phyloP scores from a whole-genome alignment of 2,113 vertebrate genomes.

The Phyllostomus hastatus region DNA sequence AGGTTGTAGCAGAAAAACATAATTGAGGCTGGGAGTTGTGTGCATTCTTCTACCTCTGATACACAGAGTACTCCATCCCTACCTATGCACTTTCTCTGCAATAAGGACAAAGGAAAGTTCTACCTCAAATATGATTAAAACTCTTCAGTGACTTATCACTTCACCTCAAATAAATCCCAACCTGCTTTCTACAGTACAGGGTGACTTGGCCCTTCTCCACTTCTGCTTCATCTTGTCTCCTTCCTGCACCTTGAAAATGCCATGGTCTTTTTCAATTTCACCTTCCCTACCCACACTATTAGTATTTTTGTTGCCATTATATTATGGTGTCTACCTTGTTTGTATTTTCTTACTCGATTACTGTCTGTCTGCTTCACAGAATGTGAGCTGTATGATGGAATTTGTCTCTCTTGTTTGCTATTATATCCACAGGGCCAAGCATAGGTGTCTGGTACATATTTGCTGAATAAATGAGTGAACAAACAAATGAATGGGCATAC shows the following conservation, averaged over 20 bases:
- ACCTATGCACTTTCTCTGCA: not conserved
- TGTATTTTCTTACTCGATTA: not conserved
- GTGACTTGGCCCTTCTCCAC: not conserved
- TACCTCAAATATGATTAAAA: not conserved
- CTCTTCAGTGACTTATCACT: not conserved
- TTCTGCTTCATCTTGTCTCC: not conserved
- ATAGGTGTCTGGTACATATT: not conserved
- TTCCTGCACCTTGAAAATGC: not conserved
- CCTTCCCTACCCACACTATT: not conserved
- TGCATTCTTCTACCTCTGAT: not conserved
- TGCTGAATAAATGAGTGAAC: not conserved
- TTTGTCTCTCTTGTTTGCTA: not conserved
- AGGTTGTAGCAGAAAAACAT: not conserved
- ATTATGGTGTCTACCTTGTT: not conserved
- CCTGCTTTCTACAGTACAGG: not conserved
- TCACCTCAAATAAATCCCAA: not conserved
- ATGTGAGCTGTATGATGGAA: not conserved
- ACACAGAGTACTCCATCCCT: not conserved
- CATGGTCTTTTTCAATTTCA: not conserved
- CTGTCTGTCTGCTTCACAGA: not conserved
- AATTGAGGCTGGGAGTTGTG: not conserved
- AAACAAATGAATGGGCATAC: not conserved
- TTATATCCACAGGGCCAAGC: not conserved
- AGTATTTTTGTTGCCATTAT: not conserved
- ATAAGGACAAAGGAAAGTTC: not conserved